Percentiles rank a stretch among this genome's conserved stretches.
Conservation (phyloP, 1,140 invertebrate species). For the Sycophila sp. region DNA sequence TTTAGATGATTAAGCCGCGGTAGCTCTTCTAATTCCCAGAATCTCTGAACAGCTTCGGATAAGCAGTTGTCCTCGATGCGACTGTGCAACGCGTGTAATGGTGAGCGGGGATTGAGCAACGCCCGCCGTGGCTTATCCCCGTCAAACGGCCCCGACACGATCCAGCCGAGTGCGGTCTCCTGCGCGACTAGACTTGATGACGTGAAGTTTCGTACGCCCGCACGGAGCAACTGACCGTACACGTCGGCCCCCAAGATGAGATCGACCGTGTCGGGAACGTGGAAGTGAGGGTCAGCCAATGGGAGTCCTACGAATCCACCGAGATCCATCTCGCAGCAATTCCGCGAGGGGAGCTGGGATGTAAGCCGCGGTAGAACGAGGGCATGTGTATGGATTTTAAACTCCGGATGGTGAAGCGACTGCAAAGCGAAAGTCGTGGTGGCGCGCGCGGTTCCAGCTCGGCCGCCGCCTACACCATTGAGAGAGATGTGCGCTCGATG, state of each 20-base stretch:
- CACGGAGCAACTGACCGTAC: background rate
- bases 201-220: background rate
- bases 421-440: background rate
- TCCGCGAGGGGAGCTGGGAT: background rate
- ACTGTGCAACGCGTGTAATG: background rate
- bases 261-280: constrained; percentile 15
- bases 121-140: background rate
- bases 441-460: background rate
- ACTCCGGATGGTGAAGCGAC: background rate
- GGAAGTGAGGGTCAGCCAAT: constrained; percentile 29
- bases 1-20: background rate
- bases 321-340: background rate
- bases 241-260: constrained; percentile 30
- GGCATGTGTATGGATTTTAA: background rate
- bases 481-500: background rate
- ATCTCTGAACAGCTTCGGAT: background rate
- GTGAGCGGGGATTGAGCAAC: too few relatives aligned
- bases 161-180: background rate
- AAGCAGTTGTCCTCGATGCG: background rate
- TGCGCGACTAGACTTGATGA: background rate
- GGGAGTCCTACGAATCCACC: background rate
- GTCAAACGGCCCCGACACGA: background rate
- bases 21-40: constrained; percentile 15
- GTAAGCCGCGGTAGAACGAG: constrained; percentile 6
- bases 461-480: background rate